Base-by-base conservation (phyloP, 2,113 vertebrate species). In the Argyrosomus japonicus region DNA sequence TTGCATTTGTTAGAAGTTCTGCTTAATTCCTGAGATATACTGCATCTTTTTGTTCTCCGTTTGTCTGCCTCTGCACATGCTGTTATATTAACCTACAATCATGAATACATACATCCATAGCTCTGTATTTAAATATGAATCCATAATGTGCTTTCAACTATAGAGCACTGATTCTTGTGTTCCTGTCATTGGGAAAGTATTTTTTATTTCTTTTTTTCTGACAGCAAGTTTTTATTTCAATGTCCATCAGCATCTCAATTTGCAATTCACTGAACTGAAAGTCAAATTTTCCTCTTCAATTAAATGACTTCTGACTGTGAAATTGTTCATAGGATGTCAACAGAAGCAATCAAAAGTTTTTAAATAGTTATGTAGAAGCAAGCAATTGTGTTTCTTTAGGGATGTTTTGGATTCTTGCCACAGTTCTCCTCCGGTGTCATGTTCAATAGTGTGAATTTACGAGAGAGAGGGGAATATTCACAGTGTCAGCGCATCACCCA, bases 361-460 rank as follows among this genome's bases (percentile, higher is more conserved):
- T 23, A 45, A 63, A 60, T 47, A 74, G 48, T 72, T 43, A 19
- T 25, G 45, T 27, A 75, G 21, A 67, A 63, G 69, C n/a, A 70
- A 70, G 61, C 43, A 47, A 51, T 58, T 19, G 50, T 65, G 40
- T n/a, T 50, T 29, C 70, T 68, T 21, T 54, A 65, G 40, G 27
- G 29, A 63, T 61, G 48, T 70, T 75, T 82, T 27, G 68, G 47
- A 76, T 47, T 84, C 54, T 71, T 45, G 58, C 51, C 69, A 64
- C 68, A 67, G 62, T 67, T 62, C 69, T 77, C 82, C 63, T 40
- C 7, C 21, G 89, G 95, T 95, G 95, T 95, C 94, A 94, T 95
- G 91, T 85, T 91, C 83, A 92, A 94, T 78, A 83, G 92, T 48
- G 73, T 32, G 43, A 74, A 45, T 79, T 89, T 91, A 87, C 47